Evolutionary conservation across 2,113 vertebrate species (phyloP).

Genomic region (Triplophysa dalaica): DNA sequence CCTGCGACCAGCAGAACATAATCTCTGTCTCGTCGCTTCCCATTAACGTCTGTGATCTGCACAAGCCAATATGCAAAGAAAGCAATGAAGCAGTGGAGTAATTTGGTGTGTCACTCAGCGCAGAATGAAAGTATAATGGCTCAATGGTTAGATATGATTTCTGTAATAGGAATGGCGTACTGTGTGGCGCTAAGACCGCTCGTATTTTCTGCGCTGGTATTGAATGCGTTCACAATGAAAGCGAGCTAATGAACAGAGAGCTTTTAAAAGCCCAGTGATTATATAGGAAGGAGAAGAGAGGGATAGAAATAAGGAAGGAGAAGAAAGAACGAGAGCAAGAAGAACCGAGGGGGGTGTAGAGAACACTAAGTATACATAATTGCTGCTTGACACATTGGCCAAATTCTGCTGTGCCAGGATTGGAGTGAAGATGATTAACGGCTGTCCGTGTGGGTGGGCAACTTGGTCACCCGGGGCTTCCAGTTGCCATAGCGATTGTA

Average conservation of each 20-base stretch:
- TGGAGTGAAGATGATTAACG: conserved; percentile 82
- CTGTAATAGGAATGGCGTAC: conserved; percentile 71
- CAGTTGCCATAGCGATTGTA: conserved; percentile 77
- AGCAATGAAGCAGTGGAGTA: conserved; percentile 69
- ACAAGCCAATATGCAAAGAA: conserved; percentile 71
- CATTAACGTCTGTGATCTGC: conserved; percentile 72
- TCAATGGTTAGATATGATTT: conserved; percentile 72
- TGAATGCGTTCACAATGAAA: conserved; percentile 70
- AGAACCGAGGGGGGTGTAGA: conserved; percentile 54
- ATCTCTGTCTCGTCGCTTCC: conserved; percentile 74
- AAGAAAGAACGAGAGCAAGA: conserved; percentile 32
- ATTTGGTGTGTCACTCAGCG: conserved; percentile 72
- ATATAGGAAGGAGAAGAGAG: conserved; percentile 68
- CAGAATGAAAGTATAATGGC: conserved; percentile 68
- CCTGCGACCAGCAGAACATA: conserved; percentile 70
- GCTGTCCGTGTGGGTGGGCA: conserved; percentile 76
- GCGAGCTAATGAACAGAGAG: conserved; percentile 71
- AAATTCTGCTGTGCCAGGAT: conserved; percentile 84
- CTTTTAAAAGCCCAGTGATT: conserved; percentile 77
- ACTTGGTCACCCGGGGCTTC: conserved; percentile 71
- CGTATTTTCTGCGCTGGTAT: conserved; percentile 67
- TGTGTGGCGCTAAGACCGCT: conserved; percentile 65
- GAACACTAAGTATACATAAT: conserved; percentile 81
- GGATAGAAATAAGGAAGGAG: conserved; percentile 43
- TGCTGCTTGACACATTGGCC: conserved; percentile 81